Conservation (phyloP, 2,113 vertebrate genomes). For the Neogobius melanostomus region DNA sequence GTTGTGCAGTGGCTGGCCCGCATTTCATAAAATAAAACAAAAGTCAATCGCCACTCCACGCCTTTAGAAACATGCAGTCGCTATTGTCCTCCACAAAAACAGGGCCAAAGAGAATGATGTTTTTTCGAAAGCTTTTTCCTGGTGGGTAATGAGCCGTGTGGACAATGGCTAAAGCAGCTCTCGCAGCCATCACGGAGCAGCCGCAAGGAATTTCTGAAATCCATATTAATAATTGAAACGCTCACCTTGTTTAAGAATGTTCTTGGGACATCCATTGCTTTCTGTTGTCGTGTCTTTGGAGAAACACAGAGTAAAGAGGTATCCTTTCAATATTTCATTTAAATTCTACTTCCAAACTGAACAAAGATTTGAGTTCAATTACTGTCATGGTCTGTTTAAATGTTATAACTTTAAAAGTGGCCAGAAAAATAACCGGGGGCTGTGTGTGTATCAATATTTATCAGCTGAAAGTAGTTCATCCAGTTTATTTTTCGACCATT, state of each 20-base stretch:
- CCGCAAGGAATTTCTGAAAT: constrained; percentile 50
- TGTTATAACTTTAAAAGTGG: background rate
- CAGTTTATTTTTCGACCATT: no score
- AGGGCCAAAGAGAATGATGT: constrained; percentile 4
- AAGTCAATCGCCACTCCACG: constrained; percentile 8
- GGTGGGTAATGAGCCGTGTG: constrained; percentile 48
- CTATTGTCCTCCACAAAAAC: constrained; percentile 8
- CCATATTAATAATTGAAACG: constrained; percentile 60
- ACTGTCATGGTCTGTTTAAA: background rate
- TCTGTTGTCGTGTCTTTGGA: constrained; percentile 4
- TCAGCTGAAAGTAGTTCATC: background rate
- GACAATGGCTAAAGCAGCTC: constrained; percentile 37
- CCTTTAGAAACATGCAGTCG: constrained; percentile 20
- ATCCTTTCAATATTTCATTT: background rate
- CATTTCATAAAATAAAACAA: constrained; percentile 38
- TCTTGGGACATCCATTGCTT: constrained; percentile 32
- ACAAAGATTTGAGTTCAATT: background rate
- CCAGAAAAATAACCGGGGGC: background rate
- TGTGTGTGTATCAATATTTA: background rate
- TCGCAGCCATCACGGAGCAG: constrained; percentile 49
- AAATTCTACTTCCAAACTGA: background rate
- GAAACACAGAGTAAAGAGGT: background rate
- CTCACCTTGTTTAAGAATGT: constrained; percentile 46
- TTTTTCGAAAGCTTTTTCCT: constrained; percentile 33
- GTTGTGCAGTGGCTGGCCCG: constrained; percentile 39